phyloP scores from a whole-genome alignment of 2,888 invertebrate genomes.

The Brassicogethes aeneus region DNA sequence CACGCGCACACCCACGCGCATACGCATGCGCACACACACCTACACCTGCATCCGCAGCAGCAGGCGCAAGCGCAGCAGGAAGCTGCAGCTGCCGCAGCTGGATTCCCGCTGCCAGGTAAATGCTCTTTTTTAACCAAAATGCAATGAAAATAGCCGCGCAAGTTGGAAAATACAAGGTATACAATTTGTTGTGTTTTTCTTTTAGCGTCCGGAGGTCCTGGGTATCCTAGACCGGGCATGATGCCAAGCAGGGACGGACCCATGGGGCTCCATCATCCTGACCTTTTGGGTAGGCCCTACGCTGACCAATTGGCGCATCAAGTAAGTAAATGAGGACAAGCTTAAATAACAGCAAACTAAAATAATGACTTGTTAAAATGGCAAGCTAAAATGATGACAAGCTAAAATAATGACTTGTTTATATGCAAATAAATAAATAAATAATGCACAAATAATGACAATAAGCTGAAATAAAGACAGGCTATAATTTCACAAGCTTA shows the following conservation, averaged over 20 bases:
- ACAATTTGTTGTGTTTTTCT: constrained; percentile 6
- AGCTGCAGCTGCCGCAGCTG: constrained; percentile 40
- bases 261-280: constrained; percentile 64
- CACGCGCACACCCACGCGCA: constrained; percentile 90
- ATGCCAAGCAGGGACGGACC: constrained; percentile 52
- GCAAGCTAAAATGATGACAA: no score
- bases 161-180: neutral
- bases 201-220: constrained; percentile 45
- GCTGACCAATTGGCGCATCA: constrained; percentile 73
- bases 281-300: constrained; percentile 70
- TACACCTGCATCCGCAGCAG: constrained; percentile 72
- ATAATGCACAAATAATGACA: neutral
- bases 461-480: no score
- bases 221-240: constrained; percentile 53
- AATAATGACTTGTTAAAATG: no score
- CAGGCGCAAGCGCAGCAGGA: constrained; percentile 69
- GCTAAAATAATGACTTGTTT: no score
- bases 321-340: constrained; percentile 33
- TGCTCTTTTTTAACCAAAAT: no score
- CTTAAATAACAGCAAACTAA: neutral
- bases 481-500: no score
- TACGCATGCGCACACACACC: constrained; percentile 85
- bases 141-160: neutral
- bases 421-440: neutral
- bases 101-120: constrained; percentile 51